Percentiles rank a stretch among this genome's conserved stretches.
Evolutionary conservation across 23 tunicate genomes (phyloP).

Genomic region (Ascidia mentula): DNA sequence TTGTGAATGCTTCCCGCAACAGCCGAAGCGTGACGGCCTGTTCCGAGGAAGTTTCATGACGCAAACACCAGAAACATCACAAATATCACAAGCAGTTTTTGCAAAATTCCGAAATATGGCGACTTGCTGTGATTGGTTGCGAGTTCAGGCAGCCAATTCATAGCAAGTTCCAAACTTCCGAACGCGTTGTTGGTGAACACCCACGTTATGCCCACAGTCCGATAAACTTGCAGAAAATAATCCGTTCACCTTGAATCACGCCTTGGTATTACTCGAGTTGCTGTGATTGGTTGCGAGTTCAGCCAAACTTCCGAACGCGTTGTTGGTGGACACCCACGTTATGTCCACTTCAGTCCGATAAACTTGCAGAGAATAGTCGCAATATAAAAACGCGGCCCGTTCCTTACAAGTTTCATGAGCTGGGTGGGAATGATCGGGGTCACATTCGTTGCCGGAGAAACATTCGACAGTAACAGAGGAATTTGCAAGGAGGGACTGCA

Average conservation of each 20-base stretch:
- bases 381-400: neutral
- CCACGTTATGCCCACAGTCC: neutral
- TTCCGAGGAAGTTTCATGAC: slow-evolving; percentile 5
- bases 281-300: neutral
- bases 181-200: too few species aligned
- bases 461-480: neutral
- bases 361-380: neutral
- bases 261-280: too few species aligned
- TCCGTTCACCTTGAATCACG: too few species aligned
- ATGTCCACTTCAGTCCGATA: neutral
- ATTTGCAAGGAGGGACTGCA: neutral
- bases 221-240: neutral
- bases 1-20: neutral
- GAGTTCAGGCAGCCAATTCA: neutral
- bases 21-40: neutral
- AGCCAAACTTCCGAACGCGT: too few species aligned
- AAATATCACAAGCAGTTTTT: neutral
- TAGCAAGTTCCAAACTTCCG: slow-evolving; percentile 4
- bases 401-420: slow-evolving; percentile 1
- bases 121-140: neutral
- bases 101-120: neutral
- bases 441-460: neutral
- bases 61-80: neutral
- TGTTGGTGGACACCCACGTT: neutral
- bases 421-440: neutral